These are phyloP conservation scores for Aspiorhynchus laticeps DNA, from an alignment of 2,113 vertebrate species.

Conservation along the genomic window DNA sequence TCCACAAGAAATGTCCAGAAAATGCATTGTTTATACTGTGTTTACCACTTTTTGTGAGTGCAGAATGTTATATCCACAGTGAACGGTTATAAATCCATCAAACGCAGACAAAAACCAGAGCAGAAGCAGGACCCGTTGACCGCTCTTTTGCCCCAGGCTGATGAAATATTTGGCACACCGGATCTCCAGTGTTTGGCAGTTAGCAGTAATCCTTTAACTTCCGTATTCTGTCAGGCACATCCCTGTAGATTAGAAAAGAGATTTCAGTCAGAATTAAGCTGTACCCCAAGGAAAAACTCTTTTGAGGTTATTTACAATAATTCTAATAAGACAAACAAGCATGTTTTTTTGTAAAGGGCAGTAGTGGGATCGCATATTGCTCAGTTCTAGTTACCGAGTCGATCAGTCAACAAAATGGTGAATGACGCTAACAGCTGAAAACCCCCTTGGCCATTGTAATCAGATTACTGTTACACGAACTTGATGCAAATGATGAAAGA, in stretches of 20 bases:
- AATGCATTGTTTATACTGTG: neutral
- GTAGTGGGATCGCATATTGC: slow-evolving; percentile 13
- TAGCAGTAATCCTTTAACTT: slow-evolving; percentile 68
- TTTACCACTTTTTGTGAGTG: neutral
- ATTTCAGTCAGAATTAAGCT: slow-evolving; percentile 27
- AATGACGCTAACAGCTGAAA: slow-evolving; percentile 53
- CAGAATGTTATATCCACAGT: neutral
- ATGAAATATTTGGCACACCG: slow-evolving; percentile 57
- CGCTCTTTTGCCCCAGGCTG: neutral
- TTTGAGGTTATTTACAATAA: neutral
- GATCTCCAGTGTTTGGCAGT: slow-evolving; percentile 60
- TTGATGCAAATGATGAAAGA: slow-evolving; percentile 45
- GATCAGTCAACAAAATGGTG: slow-evolving; percentile 33
- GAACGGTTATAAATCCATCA: slow-evolving; percentile 16
- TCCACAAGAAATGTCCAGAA: slow-evolving; percentile 52
- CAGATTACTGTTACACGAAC: slow-evolving; percentile 44
- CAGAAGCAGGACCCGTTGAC: neutral
- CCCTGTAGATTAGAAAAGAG: slow-evolving; percentile 40
- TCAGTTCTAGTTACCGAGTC: slow-evolving; percentile 46
- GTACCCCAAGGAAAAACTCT: neutral
- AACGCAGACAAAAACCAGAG: neutral
- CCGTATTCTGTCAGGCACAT: slow-evolving; percentile 51
- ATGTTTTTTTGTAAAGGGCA: neutral
- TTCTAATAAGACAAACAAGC: neutral
- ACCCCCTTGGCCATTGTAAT: slow-evolving; percentile 43